phyloP scores from a whole-genome alignment of 2,113 vertebrate genomes.

The Lepisosteus oculatus region DNA sequence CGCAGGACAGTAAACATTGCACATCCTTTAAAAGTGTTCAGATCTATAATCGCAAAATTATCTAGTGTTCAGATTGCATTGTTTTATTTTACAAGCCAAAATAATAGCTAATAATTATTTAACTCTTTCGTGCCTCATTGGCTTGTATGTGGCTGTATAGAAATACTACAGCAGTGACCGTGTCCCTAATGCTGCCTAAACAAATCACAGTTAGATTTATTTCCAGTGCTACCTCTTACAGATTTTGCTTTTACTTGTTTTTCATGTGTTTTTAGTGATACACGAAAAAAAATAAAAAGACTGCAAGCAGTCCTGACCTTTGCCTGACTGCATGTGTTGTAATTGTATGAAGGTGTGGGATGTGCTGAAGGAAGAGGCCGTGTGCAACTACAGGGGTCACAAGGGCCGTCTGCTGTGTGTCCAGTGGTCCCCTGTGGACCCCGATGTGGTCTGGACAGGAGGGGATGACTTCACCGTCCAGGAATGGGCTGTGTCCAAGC shows the following conservation, averaged over 20 bases:
- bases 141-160: no score
- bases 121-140: no score
- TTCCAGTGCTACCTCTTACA: no score
- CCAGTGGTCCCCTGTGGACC: constrained; percentile 86
- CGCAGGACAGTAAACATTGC: no score
- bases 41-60: no score
- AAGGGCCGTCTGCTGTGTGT: constrained; percentile 79
- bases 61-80: no score
- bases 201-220: no score
- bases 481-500: constrained; percentile 81
- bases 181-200: no score
- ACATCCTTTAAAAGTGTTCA: no score
- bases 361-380: constrained; percentile 75
- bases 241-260: background rate
- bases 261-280: background rate
- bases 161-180: no score
- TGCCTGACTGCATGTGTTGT: background rate
- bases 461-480: constrained; percentile 92
- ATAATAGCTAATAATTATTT: no score
- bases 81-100: no score
- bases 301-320: background rate
- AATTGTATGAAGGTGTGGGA: constrained; percentile 82
- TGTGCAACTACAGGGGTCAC: constrained; percentile 90
- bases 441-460: constrained; percentile 85
- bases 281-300: background rate